These are phyloP conservation scores for Diploscapter pachys DNA, from an alignment of 1,140 invertebrate genomes.

Conservation along the genomic window DNA sequence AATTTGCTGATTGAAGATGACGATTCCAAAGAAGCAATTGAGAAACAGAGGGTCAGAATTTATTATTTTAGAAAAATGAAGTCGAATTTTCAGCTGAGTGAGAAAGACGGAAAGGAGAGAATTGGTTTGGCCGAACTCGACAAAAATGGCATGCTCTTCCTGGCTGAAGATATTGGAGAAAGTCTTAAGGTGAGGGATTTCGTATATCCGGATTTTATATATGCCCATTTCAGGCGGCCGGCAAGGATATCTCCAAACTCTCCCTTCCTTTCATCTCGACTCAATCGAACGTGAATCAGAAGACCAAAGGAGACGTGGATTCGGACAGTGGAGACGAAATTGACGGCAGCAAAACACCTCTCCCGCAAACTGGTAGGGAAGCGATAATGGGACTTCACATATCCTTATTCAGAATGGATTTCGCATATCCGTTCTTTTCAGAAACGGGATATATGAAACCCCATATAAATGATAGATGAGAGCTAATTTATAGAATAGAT, in stretches of 20 bases:
- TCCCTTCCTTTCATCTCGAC: slow-evolving; percentile 20
- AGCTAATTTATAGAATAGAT: slow-evolving; percentile 2
- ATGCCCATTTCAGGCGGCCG: slow-evolving; percentile 22
- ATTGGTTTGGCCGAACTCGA: slow-evolving; percentile 20
- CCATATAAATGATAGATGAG: neutral
- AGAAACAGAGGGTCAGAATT: neutral
- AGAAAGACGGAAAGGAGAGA: slow-evolving; percentile 20
- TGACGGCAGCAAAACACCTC: neutral
- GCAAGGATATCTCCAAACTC: slow-evolving; percentile 33
- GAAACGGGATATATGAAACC: neutral
- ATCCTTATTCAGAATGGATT: too few relatives aligned
- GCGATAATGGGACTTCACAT: too few relatives aligned
- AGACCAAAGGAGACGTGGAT: neutral
- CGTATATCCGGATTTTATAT: neutral
- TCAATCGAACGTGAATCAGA: neutral
- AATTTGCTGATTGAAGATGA: slow-evolving; percentile 25
- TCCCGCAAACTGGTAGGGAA: too few relatives aligned
- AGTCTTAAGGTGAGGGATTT: too few relatives aligned
- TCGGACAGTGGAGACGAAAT: slow-evolving; percentile 5
- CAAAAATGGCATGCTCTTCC: slow-evolving; percentile 3
- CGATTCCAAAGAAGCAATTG: too few relatives aligned
- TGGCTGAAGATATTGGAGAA: too few relatives aligned
- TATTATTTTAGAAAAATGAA: slow-evolving; percentile 9
- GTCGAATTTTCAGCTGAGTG: slow-evolving; percentile 4
- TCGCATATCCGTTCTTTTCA: neutral